Percentiles rank a stretch among this genome's conserved stretches.
These are phyloP conservation scores for Pasiphila rectangulata DNA, from an alignment of 2,888 invertebrate genomes.

Conservation along the genomic window DNA sequence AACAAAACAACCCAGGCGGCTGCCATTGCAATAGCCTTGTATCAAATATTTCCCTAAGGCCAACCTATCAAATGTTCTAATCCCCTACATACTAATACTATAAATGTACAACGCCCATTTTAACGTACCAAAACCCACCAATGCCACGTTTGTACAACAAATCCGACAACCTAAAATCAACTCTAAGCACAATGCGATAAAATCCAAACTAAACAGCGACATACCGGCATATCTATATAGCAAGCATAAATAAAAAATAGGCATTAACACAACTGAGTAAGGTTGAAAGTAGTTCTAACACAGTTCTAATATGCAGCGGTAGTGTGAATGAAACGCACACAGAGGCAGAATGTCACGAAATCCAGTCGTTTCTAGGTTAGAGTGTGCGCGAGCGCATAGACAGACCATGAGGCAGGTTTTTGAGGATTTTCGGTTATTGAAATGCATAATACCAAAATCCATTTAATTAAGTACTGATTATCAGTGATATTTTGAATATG, in stretches of 20 bases:
- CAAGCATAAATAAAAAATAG: constrained; percentile 26
- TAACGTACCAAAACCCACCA: constrained; percentile 73
- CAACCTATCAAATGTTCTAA: constrained; percentile 26
- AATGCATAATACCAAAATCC: neutral
- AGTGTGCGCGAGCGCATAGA: constrained; percentile 64
- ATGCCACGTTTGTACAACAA: constrained; percentile 63
- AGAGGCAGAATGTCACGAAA: constrained; percentile 72
- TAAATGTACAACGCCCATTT: constrained; percentile 70
- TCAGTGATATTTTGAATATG: no score
- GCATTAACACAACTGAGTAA: constrained; percentile 30
- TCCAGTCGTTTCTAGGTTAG: constrained; percentile 77
- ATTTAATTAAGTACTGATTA: no score
- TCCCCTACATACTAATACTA: constrained; percentile 46
- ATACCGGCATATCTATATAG: neutral
- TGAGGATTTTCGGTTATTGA: neutral
- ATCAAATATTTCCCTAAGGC: constrained; percentile 21
- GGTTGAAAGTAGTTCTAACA: constrained; percentile 31
- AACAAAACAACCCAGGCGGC: constrained; percentile 8
- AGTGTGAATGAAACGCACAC: constrained; percentile 57
- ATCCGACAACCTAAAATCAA: neutral
- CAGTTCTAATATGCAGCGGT: constrained; percentile 43
- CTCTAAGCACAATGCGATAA: neutral
- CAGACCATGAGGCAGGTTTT: constrained; percentile 44
- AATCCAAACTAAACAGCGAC: neutral
- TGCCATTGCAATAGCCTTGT: constrained; percentile 9